Evolutionary conservation across 2,797 vertebrate genomes (phyloP), one percentile per base, ranked within the genome.

Genomic region (Sebastolobus altivelis): DNA sequence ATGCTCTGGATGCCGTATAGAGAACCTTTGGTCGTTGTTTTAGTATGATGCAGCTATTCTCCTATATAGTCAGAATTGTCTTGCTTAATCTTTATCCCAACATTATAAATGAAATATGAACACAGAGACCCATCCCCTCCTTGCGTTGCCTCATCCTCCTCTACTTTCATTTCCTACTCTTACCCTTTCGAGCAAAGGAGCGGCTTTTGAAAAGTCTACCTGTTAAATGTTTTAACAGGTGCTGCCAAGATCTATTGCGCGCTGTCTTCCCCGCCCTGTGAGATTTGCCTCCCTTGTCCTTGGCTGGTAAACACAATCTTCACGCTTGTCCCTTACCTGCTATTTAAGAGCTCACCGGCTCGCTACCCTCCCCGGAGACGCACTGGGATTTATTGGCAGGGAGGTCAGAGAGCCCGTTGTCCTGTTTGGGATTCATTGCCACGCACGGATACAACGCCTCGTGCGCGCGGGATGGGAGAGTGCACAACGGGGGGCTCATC

Each of bases 261-360:
- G 1, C 33, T 29, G 62, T 69, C 72, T 78, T 65, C 25, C 60
- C 65, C 38, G 0, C 66, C 78, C 77, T 38, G 54, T 37, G 79
- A 88, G 83, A 85, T 85, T 84, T 82, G 73, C 80, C 71, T 89
- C 59, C 56, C 72, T 83, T 84, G 91, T 93, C 93, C 90, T 94
- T 94, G 93, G 72, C 87, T 87, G 72, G 89, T 89, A 93, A 92
- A 93, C 84, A 92, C 84, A 91, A 88, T 93, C 89, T 93, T 83
- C 82, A 68, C 63, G 60, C 87, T 74, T 89, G 87, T 92, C 92
- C 89, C 88, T 89, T 83, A 87, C 79, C 82, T 90, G 76, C 79
- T 91, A 87, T 92, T 92, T 91, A 85, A 87, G 79, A 86, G 80
- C 52, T 31, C 56, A 18, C 38, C 8, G 49, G 63, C 81, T 84